Percentiles rank a stretch among this genome's conserved stretches.
These are phyloP conservation scores for Aethina tumida DNA, from an alignment of 1,140 invertebrate genomes.

Conservation along the genomic window DNA sequence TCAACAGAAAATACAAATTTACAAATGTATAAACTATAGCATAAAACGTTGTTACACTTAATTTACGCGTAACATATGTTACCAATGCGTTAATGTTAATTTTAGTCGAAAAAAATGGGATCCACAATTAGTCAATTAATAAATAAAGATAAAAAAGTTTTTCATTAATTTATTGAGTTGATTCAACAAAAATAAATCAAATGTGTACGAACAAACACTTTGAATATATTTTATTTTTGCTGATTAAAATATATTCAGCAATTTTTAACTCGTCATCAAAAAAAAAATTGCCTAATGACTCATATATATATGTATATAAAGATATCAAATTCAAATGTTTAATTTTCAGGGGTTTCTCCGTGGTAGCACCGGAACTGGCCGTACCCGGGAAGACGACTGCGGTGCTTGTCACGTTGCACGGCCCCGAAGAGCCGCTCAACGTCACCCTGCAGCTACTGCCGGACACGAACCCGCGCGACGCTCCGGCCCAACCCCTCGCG, in stretches of 20 bases:
- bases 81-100: no score
- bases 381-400: slow-evolving; percentile 51
- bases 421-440: slow-evolving; percentile 42
- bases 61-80: no score
- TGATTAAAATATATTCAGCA: no score
- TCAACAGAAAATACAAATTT: no score
- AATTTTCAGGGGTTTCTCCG: slow-evolving; percentile 46
- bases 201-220: background rate
- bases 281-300: background rate
- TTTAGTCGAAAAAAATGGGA: no score
- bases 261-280: background rate
- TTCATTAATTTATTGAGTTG: background rate
- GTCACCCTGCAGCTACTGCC: slow-evolving; percentile 42
- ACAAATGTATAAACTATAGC: no score
- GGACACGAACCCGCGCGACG: slow-evolving; percentile 12
- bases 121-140: no score
- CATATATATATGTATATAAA: background rate
- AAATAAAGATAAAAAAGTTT: no score
- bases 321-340: slow-evolving; percentile 4
- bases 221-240: background rate
- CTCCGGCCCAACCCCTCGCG: slow-evolving; percentile 16
- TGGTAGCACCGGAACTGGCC: slow-evolving; percentile 49
- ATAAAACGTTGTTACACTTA: no score
- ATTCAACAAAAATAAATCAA: background rate
- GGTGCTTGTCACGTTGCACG: slow-evolving; percentile 48